Conservation (phyloP, 2,888 invertebrate species). For the Onthophagus sagittarius region DNA sequence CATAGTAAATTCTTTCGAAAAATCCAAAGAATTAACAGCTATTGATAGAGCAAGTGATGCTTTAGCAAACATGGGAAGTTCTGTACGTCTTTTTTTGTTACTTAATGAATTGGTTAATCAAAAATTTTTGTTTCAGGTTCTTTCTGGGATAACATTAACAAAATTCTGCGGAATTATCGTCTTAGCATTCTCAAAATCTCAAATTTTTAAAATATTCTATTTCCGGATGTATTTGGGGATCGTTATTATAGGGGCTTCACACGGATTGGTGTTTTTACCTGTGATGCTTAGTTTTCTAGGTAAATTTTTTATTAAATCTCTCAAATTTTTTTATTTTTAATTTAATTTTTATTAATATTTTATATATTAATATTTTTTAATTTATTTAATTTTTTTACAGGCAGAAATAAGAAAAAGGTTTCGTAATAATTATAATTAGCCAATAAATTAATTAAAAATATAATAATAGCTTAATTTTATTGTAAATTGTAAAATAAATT, state of each 20-base stretch:
- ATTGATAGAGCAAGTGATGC: conserved; percentile 69
- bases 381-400: not conserved
- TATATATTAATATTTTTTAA: no score
- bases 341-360: no score
- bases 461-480: no score
- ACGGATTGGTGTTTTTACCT: conserved; percentile 89
- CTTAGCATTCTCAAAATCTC: conserved; percentile 87
- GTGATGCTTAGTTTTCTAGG: conserved; percentile 66
- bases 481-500: no score
- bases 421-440: no score
- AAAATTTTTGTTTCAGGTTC: conserved; percentile 55
- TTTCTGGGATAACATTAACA: conserved; percentile 92
- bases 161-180: conserved; percentile 89
- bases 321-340: no score
- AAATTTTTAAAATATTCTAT: conserved; percentile 88
- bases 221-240: conserved; percentile 96
- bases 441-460: no score
- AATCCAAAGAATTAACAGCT: conserved; percentile 48
- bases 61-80: conserved; percentile 78
- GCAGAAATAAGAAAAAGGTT: not conserved
- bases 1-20: conserved; percentile 69
- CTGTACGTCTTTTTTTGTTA: conserved; percentile 52
- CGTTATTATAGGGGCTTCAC: conserved; percentile 85
- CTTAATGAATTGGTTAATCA: not conserved
- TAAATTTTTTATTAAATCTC: no score